A percentile compares a stretch with the other conserved stretches of the same genome.
Conservation (phyloP, 2,888 invertebrate genomes). For the Agrenia bidenticulata region DNA sequence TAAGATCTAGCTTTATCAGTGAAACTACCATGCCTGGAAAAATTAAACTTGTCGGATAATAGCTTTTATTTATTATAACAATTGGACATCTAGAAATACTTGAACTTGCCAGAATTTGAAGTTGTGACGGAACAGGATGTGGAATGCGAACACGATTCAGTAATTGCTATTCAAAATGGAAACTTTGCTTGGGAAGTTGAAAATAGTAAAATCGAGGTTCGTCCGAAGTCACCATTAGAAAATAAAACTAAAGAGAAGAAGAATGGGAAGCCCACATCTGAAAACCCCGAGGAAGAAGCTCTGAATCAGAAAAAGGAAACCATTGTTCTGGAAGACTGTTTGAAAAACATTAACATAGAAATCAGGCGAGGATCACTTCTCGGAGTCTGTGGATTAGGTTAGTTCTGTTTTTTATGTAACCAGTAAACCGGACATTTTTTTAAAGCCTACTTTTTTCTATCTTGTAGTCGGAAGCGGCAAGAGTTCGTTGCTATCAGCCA, state of each 20-base stretch:
- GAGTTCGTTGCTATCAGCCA: conserved; percentile 57
- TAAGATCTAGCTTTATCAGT: no score
- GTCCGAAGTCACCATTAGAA: conserved; percentile 8
- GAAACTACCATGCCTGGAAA: no score
- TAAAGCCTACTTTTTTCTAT: conserved; percentile 17
- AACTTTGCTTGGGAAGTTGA: conserved; percentile 57
- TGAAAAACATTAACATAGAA: conserved; percentile 53
- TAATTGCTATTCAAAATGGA: conserved; percentile 57
- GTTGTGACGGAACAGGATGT: conserved; percentile 47
- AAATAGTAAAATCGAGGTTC: conserved; percentile 14
- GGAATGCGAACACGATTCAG: conserved; percentile 53
- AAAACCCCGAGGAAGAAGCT: conserved; percentile 8
- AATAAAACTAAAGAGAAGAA: conserved; percentile 27
- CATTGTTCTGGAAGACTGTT: conserved; percentile 42
- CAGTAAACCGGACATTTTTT: background rate
- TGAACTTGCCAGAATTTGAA: conserved; percentile 56
- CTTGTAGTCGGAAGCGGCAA: conserved; percentile 59
- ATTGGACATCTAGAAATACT: conserved; percentile 52
- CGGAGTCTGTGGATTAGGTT: conserved; percentile 52
- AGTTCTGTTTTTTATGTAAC: background rate
- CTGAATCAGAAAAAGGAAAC: conserved; percentile 28
- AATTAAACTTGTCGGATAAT: no score
- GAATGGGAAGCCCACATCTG: conserved; percentile 4
- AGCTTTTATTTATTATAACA: conserved; percentile 3
- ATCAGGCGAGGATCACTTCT: conserved; percentile 55